A percentile compares a stretch with the other conserved stretches of the same genome.
These are phyloP conservation scores for Piscicola geometra DNA, from an alignment of 2,888 invertebrate genomes.

Conservation along the genomic window DNA sequence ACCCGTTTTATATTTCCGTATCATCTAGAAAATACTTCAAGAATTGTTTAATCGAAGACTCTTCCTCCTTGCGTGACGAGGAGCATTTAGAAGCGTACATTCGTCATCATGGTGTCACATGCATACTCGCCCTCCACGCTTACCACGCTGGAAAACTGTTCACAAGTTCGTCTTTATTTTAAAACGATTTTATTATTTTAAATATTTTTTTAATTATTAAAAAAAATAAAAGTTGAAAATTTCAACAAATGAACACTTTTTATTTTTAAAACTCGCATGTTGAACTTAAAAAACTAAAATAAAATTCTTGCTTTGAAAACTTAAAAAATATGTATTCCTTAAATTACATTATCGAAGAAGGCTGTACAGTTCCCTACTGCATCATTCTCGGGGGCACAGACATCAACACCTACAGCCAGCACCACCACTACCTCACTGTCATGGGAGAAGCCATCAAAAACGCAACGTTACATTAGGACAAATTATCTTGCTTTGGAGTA, in stretches of 20 bases:
- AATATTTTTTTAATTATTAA: too few species aligned
- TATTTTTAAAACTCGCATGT: background rate
- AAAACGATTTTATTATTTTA: too few species aligned
- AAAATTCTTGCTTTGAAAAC: too few species aligned
- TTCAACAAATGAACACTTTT: background rate
- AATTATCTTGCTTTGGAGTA: too few species aligned
- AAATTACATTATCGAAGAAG: background rate
- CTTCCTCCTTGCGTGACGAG: background rate
- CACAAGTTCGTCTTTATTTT: background rate
- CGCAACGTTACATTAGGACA: background rate
- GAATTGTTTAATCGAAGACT: background rate
- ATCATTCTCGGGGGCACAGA: constrained; percentile 9
- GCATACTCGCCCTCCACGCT: background rate
- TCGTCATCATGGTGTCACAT: background rate
- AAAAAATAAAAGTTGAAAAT: background rate
- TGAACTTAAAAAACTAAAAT: too few species aligned
- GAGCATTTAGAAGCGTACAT: background rate
- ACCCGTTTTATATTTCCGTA: background rate
- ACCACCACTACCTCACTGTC: background rate
- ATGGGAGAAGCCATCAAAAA: background rate
- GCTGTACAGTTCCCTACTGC: background rate
- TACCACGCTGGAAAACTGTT: background rate
- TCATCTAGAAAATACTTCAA: background rate
- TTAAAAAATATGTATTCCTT: too few species aligned
- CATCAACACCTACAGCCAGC: background rate